Percentiles rank a stretch among this genome's conserved stretches.
phyloP scores from a whole-genome alignment of 2,113 vertebrate species.

The Phalacrocorax carbo region DNA sequence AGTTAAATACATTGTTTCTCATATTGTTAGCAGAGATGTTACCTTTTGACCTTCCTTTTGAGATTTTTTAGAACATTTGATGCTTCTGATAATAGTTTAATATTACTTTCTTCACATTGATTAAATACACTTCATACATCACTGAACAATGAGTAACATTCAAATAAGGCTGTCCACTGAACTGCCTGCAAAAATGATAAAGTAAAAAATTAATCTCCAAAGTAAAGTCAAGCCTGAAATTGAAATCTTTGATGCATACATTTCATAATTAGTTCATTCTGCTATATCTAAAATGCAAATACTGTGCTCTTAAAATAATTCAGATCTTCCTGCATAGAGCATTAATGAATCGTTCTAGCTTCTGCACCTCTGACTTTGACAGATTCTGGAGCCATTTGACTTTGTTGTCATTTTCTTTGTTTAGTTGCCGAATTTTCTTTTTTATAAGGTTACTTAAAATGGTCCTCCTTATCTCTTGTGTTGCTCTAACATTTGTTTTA shows the following conservation, averaged over 20 bases:
- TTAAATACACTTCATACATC: slow-evolving; percentile 82
- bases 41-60: slow-evolving; percentile 76
- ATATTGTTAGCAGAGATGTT: slow-evolving; percentile 67
- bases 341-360: slow-evolving; percentile 53
- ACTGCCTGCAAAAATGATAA: slow-evolving; percentile 79
- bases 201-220: slow-evolving; percentile 82
- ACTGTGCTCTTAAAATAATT: slow-evolving; percentile 66
- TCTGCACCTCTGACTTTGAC: not conserved
- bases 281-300: slow-evolving; percentile 74
- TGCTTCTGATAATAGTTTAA: slow-evolving; percentile 76
- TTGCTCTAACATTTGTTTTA: not conserved
- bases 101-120: slow-evolving; percentile 78
- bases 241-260: slow-evolving; percentile 87
- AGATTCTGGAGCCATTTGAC: not conserved
- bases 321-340: slow-evolving; percentile 32
- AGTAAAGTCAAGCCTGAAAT: slow-evolving; percentile 89
- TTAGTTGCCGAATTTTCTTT: not conserved
- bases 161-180: slow-evolving; percentile 75
- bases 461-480: not conserved
- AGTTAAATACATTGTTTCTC: slow-evolving; percentile 74
- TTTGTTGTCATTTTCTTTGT: not conserved
- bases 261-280: slow-evolving; percentile 83
- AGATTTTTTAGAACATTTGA: slow-evolving; percentile 73
- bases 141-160: slow-evolving; percentile 77
- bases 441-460: not conserved